Conservation (phyloP, 2,888 invertebrate genomes). For the Sympetrum striolatum region DNA sequence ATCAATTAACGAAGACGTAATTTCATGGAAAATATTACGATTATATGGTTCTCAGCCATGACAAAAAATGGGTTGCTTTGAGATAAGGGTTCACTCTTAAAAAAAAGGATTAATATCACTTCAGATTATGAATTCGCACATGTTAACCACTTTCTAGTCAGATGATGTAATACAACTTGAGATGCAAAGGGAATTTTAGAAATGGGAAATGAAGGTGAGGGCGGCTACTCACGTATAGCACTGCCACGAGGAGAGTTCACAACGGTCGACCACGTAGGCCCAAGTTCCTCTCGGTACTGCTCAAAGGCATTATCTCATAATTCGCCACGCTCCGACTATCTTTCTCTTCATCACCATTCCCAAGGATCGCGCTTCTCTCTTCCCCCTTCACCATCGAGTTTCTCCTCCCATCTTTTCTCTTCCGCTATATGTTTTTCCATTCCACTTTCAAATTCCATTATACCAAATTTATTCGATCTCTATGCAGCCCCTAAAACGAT, state of each 20-base stretch:
- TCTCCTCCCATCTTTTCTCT: neutral
- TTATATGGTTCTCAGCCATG: too few relatives aligned
- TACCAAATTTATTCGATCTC: neutral
- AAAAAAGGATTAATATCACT: too few relatives aligned
- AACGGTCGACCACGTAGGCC: neutral
- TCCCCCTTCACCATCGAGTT: neutral
- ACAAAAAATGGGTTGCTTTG: too few relatives aligned
- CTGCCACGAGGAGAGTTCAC: neutral
- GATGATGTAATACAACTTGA: too few relatives aligned
- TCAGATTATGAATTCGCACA: too few relatives aligned
- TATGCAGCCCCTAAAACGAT: neutral
- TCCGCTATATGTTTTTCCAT: neutral
- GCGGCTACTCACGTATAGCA: neutral
- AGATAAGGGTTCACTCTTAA: too few relatives aligned
- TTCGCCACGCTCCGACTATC: neutral
- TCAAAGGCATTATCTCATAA: neutral
- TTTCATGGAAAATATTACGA: too few relatives aligned
- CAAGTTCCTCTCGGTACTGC: neutral
- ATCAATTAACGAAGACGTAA: too few relatives aligned
- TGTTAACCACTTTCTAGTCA: too few relatives aligned
- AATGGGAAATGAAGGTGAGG: neutral
- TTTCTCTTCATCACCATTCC: neutral
- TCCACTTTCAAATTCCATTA: neutral
- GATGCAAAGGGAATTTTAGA: too few relatives aligned
- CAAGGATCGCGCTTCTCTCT: neutral